A percentile compares a stretch with the other conserved stretches of the same genome.
phyloP scores from a whole-genome alignment of 2,797 vertebrate species.

The Cyclopterus lumpus region DNA sequence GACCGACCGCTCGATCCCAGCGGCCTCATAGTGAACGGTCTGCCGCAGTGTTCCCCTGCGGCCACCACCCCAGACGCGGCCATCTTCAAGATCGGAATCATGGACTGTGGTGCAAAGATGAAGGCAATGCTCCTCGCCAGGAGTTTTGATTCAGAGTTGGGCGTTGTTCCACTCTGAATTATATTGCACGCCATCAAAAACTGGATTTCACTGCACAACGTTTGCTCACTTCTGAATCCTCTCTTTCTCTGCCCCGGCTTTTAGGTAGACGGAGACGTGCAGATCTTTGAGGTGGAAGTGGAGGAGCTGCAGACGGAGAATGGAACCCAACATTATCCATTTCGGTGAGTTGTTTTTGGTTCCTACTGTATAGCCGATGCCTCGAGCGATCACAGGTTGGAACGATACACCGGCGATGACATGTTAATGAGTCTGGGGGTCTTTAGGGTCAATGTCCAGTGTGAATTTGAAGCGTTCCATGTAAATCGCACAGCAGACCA shows the following conservation, averaged over 20 bases:
- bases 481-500: slow-evolving; percentile 46
- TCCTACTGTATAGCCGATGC: neutral
- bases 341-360: slow-evolving; percentile 51
- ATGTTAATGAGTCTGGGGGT: neutral
- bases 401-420: neutral
- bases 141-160: too few species aligned
- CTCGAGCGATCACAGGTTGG: neutral
- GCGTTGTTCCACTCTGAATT: neutral
- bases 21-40: slow-evolving; percentile 67
- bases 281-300: slow-evolving; percentile 74
- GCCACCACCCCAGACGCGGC: slow-evolving; percentile 60
- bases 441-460: slow-evolving; percentile 77
- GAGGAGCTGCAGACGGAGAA: slow-evolving; percentile 38
- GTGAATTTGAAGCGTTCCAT: slow-evolving; percentile 60
- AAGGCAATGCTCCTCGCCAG: slow-evolving; percentile 46
- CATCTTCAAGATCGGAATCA: slow-evolving; percentile 76
- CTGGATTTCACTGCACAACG: neutral
- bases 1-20: slow-evolving; percentile 48
- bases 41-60: slow-evolving; percentile 66
- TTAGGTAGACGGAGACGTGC: slow-evolving; percentile 58
- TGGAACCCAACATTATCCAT: slow-evolving; percentile 30
- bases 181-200: too few species aligned
- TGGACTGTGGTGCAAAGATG: slow-evolving; percentile 72
- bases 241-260: neutral
- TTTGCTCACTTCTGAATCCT: neutral